A percentile compares a stretch with the other conserved stretches of the same genome.
Conservation (phyloP, 1,140 invertebrate genomes). For the Caenorhabditis latens region DNA sequence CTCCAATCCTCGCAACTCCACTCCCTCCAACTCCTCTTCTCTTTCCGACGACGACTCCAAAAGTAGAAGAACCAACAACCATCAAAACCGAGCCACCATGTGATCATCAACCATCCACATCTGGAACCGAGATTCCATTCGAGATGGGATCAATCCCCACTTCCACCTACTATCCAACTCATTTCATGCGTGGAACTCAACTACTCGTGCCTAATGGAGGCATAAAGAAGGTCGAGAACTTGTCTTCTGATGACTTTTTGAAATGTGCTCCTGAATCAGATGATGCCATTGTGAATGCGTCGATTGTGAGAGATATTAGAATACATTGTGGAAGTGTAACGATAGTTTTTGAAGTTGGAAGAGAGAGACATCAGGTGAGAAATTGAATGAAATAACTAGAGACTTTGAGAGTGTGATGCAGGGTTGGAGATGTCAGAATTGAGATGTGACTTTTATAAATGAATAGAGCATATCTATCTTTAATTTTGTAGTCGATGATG, state of each 20-base stretch:
- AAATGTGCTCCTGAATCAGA: slow-evolving; percentile 53
- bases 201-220: slow-evolving; percentile 29
- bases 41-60: too few species aligned
- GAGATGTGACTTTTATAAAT: too few species aligned
- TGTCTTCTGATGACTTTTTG: slow-evolving; percentile 53
- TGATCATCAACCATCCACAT: neutral
- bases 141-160: slow-evolving; percentile 27
- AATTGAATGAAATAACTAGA: too few species aligned
- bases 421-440: too few species aligned
- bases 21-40: neutral
- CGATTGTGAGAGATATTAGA: neutral
- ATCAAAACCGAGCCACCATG: slow-evolving; percentile 2
- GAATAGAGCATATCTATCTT: too few species aligned
- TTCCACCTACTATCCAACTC: slow-evolving; percentile 56
- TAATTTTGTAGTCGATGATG: too few species aligned
- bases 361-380: neutral
- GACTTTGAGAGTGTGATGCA: neutral
- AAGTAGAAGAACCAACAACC: neutral
- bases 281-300: slow-evolving; percentile 42
- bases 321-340: slow-evolving; percentile 12
- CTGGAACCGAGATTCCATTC: neutral
- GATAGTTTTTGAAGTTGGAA: slow-evolving; percentile 9
- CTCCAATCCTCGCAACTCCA: neutral
- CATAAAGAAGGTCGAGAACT: slow-evolving; percentile 57
- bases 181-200: slow-evolving; percentile 60